Evolutionary conservation across 2,888 invertebrate genomes (phyloP).

Genomic region (Coelogynopora nodosa): DNA sequence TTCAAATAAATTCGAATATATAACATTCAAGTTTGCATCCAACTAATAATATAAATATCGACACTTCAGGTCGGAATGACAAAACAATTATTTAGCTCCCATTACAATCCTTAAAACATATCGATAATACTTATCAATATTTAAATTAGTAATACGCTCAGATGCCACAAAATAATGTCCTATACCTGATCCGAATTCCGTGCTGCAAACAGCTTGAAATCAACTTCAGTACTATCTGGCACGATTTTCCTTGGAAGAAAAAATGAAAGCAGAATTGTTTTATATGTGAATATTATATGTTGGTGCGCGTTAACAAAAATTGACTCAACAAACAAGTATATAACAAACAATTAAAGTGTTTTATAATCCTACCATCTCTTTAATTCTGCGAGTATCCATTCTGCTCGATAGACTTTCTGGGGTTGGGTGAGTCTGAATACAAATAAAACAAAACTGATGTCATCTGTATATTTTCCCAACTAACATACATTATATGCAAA

Average conservation of each 20-base stretch:
- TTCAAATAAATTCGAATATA: too few relatives aligned
- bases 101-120: too few relatives aligned
- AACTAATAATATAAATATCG: too few relatives aligned
- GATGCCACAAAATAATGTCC: neutral
- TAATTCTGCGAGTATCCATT: conserved; percentile 59
- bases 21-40: too few relatives aligned
- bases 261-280: too few relatives aligned
- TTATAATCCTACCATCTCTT: conserved; percentile 51
- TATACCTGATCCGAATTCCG: conserved; percentile 45
- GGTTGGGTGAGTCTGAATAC: conserved; percentile 55
- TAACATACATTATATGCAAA: too few relatives aligned
- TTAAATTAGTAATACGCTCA: neutral
- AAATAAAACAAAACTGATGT: too few relatives aligned
- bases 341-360: neutral
- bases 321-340: neutral
- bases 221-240: conserved; percentile 18
- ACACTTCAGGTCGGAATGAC: too few relatives aligned
- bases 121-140: too few relatives aligned
- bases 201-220: conserved; percentile 48
- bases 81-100: too few relatives aligned
- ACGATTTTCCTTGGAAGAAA: neutral
- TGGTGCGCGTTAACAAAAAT: neutral
- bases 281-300: conserved; percentile 37
- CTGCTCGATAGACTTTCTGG: conserved; percentile 57
- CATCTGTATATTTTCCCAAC: too few relatives aligned